These are phyloP conservation scores for Octomys mimax DNA, from an alignment of 2,797 vertebrate species.

Conservation along the genomic window DNA sequence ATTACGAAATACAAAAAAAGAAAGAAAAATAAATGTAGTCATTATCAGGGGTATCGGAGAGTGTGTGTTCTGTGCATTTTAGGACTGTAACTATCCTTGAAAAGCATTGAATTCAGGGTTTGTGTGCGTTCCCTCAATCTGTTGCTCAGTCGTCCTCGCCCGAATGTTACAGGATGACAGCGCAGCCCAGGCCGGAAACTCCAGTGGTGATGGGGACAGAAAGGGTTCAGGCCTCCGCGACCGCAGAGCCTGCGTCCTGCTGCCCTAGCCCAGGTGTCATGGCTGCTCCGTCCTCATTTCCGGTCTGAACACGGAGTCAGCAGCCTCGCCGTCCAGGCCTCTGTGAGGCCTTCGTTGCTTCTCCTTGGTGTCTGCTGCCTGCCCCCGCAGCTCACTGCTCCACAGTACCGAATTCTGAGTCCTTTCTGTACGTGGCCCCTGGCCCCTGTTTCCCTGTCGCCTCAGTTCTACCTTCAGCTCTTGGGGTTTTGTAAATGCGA, in stretches of 20 bases:
- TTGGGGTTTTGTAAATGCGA: neutral
- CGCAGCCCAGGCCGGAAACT: neutral
- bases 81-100: neutral
- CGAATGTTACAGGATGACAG: neutral
- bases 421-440: neutral
- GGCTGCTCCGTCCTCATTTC: neutral
- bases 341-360: neutral
- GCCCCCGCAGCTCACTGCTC: neutral
- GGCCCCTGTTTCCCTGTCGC: neutral
- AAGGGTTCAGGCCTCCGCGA: fast-evolving
- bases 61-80: neutral
- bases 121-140: neutral
- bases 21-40: neutral
- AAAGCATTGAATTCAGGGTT: neutral
- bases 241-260: neutral
- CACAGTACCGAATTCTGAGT: neutral
- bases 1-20: neutral
- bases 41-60: neutral
- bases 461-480: neutral
- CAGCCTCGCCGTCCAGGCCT: neutral
- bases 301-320: neutral
- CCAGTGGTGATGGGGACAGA: fast-evolving
- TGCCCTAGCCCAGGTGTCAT: too few relatives aligned
- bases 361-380: neutral
- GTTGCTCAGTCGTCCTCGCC: neutral